These are phyloP conservation scores for Anhinga rufa DNA, from an alignment of 2,113 vertebrate species.

Conservation along the genomic window DNA sequence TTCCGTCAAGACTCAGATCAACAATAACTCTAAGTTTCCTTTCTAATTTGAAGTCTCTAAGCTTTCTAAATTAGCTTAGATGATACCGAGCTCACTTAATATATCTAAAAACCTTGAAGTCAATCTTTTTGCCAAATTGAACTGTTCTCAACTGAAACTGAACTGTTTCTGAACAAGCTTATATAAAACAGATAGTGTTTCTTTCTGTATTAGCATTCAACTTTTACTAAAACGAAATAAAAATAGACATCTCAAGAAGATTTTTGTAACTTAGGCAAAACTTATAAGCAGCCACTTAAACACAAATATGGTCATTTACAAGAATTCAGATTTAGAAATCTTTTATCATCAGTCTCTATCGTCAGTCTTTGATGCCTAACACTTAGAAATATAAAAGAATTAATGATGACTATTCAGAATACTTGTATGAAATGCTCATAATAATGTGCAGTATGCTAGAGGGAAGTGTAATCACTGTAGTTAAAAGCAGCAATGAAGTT, in stretches of 20 bases:
- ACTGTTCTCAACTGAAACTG: background rate
- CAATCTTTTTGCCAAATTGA: background rate
- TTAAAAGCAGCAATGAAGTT: constrained; percentile 12
- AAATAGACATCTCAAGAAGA: background rate
- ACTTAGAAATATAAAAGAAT: constrained; percentile 19
- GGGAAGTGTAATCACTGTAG: background rate
- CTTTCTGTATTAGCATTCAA: background rate
- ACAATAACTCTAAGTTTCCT: background rate
- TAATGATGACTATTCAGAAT: constrained; percentile 19
- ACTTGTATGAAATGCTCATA: background rate
- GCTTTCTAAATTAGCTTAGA: background rate
- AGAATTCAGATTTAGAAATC: background rate
- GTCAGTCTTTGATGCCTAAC: background rate
- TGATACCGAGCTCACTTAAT: background rate
- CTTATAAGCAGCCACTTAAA: background rate
- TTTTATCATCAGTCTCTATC: background rate
- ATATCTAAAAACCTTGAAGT: background rate
- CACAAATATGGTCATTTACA: background rate
- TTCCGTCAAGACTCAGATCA: background rate
- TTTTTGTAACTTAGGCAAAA: background rate
- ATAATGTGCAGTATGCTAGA: background rate
- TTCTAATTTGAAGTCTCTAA: background rate
- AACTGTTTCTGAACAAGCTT: background rate
- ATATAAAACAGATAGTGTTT: background rate
- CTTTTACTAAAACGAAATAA: background rate